Percentiles rank a stretch among this genome's conserved stretches.
These are phyloP conservation scores for Oryctes rhinoceros DNA, from an alignment of 1,140 invertebrate genomes.

Conservation along the genomic window DNA sequence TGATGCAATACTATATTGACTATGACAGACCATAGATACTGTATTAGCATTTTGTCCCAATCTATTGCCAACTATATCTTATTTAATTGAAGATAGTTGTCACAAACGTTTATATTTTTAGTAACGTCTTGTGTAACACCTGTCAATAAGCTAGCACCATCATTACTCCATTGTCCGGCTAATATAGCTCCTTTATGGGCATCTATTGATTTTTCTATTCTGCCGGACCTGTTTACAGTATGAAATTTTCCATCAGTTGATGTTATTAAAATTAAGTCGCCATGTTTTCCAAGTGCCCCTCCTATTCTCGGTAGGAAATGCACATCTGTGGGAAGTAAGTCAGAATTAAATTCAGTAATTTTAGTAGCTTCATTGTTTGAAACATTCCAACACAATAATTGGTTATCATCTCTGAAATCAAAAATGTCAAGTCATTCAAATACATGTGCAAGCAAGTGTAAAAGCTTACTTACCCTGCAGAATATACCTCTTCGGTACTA, in stretches of 20 bases:
- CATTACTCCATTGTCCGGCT: constrained; percentile 82
- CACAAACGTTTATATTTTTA: neutral
- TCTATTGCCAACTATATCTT: too few relatives aligned
- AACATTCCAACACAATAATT: constrained; percentile 88
- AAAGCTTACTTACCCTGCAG: constrained; percentile 79
- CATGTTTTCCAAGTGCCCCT: constrained; percentile 69
- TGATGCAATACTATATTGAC: too few relatives aligned
- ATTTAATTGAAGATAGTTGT: too few relatives aligned
- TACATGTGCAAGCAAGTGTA: neutral
- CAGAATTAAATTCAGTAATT: constrained; percentile 79
- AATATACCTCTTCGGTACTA: constrained; percentile 90
- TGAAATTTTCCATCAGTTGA: constrained; percentile 93
- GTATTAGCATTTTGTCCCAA: too few relatives aligned
- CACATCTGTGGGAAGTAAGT: constrained; percentile 88
- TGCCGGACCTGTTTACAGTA: constrained; percentile 86
- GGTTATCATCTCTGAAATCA: constrained; percentile 85
- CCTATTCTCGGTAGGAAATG: constrained; percentile 75
- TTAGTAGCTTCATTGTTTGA: constrained; percentile 78
- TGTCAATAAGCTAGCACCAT: constrained; percentile 90
- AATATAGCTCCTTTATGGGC: constrained; percentile 92
- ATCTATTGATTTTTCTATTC: constrained; percentile 91
- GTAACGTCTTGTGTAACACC: constrained; percentile 62
- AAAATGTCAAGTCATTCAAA: neutral
- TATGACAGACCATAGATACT: too few relatives aligned
- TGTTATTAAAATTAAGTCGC: constrained; percentile 87